A percentile compares a stretch with the other conserved stretches of the same genome.
Evolutionary conservation across 1,140 invertebrate species (phyloP).

Genomic region (Akabosia matsudoensis): DNA sequence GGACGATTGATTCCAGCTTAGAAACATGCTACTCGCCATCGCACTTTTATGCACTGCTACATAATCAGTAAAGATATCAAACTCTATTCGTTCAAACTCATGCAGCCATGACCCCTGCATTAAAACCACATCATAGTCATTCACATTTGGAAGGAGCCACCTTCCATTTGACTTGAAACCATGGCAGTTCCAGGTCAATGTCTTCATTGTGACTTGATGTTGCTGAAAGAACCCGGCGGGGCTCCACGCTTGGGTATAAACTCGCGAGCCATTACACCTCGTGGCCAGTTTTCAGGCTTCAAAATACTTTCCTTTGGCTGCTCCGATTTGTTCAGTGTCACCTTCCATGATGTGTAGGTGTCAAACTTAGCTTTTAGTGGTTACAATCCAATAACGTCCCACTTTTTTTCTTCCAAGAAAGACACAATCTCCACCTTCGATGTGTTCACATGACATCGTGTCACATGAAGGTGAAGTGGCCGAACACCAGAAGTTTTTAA

Average conservation of each 20-base stretch:
- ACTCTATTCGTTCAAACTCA: not conserved
- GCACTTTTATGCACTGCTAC: not conserved
- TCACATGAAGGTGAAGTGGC: not conserved
- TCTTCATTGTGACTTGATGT: not conserved
- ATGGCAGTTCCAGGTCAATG: not conserved
- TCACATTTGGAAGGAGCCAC: not conserved
- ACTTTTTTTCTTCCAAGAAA: not conserved
- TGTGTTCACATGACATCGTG: not conserved
- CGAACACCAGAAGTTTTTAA: too few relatives aligned
- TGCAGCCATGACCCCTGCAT: not conserved
- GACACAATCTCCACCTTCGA: not conserved
- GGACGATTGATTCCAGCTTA: not conserved
- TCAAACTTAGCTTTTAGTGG: not conserved
- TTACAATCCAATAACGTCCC: not conserved
- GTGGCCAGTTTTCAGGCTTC: not conserved
- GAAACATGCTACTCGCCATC: not conserved
- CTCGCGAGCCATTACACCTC: not conserved
- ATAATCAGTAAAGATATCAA: not conserved
- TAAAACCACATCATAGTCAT: not conserved
- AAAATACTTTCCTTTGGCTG: not conserved
- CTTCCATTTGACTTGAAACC: not conserved
- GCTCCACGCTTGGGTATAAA: not conserved
- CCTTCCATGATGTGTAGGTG: not conserved
- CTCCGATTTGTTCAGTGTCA: not conserved
- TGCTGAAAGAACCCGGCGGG: not conserved